Percentiles rank a stretch among this genome's conserved stretches.
Conservation (phyloP, 37 sponge, comb jelly and placozoan genomes). For the Beroe forskalii region DNA sequence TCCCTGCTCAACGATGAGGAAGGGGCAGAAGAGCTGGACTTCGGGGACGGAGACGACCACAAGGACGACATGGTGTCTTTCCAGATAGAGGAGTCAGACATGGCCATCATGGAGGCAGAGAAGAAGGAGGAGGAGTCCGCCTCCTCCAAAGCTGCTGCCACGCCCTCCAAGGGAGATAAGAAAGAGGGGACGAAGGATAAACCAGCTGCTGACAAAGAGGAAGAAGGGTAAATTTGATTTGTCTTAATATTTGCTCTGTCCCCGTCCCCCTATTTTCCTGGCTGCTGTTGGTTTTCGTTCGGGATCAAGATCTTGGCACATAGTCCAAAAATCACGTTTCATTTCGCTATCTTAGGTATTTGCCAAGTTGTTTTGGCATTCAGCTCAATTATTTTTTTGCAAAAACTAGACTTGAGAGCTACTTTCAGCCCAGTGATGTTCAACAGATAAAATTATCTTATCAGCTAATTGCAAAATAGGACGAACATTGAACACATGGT, state of each 20-base stretch:
- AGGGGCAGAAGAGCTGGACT: conserved; percentile 51
- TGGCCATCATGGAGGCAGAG: background rate
- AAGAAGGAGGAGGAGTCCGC: conserved; percentile 6
- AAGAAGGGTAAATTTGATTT: conserved; percentile 65
- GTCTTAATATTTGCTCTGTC: conserved; percentile 32
- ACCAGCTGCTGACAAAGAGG: conserved; percentile 8
- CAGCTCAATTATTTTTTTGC: too few relatives aligned
- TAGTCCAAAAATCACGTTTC: too few relatives aligned
- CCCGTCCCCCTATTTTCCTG: background rate
- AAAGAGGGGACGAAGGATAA: background rate
- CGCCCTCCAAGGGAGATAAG: background rate
- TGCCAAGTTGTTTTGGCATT: too few relatives aligned
- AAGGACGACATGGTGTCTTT: conserved; percentile 55
- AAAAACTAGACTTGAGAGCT: too few relatives aligned
- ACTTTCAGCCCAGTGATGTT: too few relatives aligned
- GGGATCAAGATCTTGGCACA: background rate
- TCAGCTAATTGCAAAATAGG: too few relatives aligned
- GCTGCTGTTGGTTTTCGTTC: conserved; percentile 36
- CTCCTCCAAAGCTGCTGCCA: background rate
- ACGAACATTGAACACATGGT: too few relatives aligned
- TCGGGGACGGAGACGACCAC: conserved; percentile 37
- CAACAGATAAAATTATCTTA: too few relatives aligned
- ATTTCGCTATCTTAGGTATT: too few relatives aligned
- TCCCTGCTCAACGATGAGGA: conserved; percentile 21
- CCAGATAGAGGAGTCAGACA: conserved; percentile 53